Conservation (phyloP, 2,888 invertebrate species). For the Cephus pygmeus region DNA sequence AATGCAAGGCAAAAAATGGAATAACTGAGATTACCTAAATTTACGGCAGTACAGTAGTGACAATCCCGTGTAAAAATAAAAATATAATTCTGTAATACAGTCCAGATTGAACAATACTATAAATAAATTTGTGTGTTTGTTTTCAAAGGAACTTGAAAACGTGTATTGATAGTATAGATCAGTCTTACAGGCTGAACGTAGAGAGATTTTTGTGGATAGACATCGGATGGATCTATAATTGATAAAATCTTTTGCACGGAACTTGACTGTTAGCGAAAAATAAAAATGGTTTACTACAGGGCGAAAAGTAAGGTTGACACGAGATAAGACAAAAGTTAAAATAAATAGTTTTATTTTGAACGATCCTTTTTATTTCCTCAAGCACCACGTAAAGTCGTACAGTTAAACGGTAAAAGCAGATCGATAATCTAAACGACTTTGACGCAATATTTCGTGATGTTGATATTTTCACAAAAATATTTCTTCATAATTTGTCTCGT, state of each 20-base stretch:
- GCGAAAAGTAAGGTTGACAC: not conserved
- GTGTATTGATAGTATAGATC: too few species aligned
- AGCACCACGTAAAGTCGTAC: not conserved
- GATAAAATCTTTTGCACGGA: too few species aligned
- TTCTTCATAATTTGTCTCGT: not conserved
- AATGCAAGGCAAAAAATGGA: not conserved
- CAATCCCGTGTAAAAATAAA: too few species aligned
- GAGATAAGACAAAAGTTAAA: not conserved
- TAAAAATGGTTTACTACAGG: not conserved
- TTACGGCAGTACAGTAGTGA: too few species aligned
- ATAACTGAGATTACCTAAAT: not conserved
- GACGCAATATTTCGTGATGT: not conserved
- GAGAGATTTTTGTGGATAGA: too few species aligned
- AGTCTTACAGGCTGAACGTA: too few species aligned
- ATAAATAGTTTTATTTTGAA: not conserved
- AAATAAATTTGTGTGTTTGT: too few species aligned
- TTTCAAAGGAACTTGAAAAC: too few species aligned
- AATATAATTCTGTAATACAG: too few species aligned
- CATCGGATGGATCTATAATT: too few species aligned
- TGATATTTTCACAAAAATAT: not conserved
- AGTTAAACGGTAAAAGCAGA: not conserved
- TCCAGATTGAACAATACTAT: too few species aligned
- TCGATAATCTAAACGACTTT: constrained; percentile 2
- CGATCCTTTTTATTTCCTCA: not conserved
- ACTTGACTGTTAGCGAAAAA: not conserved